Percentiles rank a stretch among this genome's conserved stretches.
These are phyloP conservation scores for Abramis brama DNA, from an alignment of 2,113 vertebrate genomes.

Conservation along the genomic window DNA sequence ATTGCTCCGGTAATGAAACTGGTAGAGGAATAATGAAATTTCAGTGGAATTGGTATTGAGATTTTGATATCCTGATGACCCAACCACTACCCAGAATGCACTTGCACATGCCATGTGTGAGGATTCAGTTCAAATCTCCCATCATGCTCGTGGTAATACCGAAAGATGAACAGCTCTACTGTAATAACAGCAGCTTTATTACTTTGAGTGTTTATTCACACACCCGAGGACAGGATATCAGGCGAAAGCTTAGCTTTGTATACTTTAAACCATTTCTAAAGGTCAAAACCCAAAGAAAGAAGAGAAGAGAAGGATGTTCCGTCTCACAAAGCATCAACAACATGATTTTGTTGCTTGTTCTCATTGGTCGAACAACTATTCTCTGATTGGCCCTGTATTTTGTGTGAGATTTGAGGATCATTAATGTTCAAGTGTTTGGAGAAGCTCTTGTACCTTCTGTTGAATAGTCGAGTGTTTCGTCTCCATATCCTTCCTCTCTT, in stretches of 20 bases:
- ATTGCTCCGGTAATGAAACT: no score
- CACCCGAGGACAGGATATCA: not conserved
- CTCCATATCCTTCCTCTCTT: slow-evolving; percentile 97
- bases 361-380: not conserved
- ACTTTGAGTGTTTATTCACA: not conserved
- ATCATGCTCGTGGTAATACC: not conserved
- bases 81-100: not conserved
- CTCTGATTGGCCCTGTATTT: not conserved
- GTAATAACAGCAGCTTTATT: slow-evolving; percentile 12
- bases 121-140: not conserved
- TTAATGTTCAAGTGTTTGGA: not conserved
- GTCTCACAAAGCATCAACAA: slow-evolving; percentile 5
- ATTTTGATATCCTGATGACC: not conserved
- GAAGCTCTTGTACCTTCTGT: slow-evolving; percentile 85
- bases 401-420: not conserved
- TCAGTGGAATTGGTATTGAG: not conserved
- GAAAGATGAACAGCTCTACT: not conserved
- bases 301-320: not conserved
- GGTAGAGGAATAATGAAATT: not conserved
- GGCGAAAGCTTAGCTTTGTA: not conserved
- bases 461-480: slow-evolving; percentile 98
- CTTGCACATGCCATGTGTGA: not conserved
- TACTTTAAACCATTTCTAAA: not conserved
- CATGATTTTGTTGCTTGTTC: not conserved
- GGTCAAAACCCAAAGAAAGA: not conserved